Evolutionary conservation across 2,797 vertebrate genomes (phyloP), one percentile per base, ranked within the genome.

Genomic region (Coranthus polyacanthus): DNA sequence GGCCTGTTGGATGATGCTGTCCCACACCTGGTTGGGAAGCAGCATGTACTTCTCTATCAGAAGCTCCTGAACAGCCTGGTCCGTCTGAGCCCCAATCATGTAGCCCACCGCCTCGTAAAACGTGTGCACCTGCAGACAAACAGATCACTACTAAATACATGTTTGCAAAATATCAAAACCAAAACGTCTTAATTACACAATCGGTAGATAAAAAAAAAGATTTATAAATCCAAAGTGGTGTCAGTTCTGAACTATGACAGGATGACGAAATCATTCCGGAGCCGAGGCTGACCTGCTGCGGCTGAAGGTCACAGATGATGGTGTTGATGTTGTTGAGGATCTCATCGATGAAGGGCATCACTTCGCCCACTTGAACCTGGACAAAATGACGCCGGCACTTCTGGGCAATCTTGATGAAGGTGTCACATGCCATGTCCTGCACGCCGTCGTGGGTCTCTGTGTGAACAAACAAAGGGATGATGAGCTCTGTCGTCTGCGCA

Each of bases 381-480:
- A 98, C 96, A 22, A 99, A 99, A 67, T 99, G 96, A 2, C 97
- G 94, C 18, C 97, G 94, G 87, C 97, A 99, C 89, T 99, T 99
- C 20, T 98, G 97, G 18, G 97, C 96, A 43, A 98, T 99, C 93
- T 99, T 99, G 78, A 99, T 98, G 88, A 98, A 98, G 24, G 97
- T 98, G 89, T 98, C 97, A 55, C 97, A 98, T n/a, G 97, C 97
- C 97, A 98, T 98, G 85, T 98, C 97, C 92, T 98, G 97, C 20
- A 98, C 97, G 0, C 97, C 97, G 50, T 98, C 97, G 0, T 98
- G 97, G 13, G 97, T 98, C 92, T 98, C 97, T 98, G 75, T 1
- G 90, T 0, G 0, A 46, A 0, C 4, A 57, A 29, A 39, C 3
- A 21, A 16, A 37, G 5, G 18, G 3, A 17, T 0, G 6, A 46